Percentiles rank a stretch among this genome's conserved stretches.
Evolutionary conservation across 2,888 invertebrate genomes (phyloP).

Genomic region (Exephanes ischioxanthus): DNA sequence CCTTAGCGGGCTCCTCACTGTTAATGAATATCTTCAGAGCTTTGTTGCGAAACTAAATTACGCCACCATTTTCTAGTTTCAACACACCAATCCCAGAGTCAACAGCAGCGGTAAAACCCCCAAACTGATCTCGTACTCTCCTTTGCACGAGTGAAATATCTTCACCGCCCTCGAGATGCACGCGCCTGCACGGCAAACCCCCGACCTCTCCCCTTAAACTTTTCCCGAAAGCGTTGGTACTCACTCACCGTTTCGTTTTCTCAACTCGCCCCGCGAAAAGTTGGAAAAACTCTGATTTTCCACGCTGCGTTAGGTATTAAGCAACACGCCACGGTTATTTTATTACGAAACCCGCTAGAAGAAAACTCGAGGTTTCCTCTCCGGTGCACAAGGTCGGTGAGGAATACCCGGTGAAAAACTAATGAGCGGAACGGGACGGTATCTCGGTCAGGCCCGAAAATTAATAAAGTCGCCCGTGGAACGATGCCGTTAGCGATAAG

Average conservation of each 20-base stretch:
- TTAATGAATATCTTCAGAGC: constrained; percentile 56
- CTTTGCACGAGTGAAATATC: constrained; percentile 37
- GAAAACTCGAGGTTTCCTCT: constrained; percentile 37
- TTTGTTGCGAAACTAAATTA: constrained; percentile 55
- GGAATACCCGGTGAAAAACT: not conserved
- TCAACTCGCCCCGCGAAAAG: constrained; percentile 36
- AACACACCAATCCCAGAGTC: constrained; percentile 3
- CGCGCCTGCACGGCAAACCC: not conserved
- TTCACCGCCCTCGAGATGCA: constrained; percentile 12
- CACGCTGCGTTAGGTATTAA: constrained; percentile 33
- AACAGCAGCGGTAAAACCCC: not conserved
- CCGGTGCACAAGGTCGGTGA: constrained; percentile 7
- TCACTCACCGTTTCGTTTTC: constrained; percentile 27
- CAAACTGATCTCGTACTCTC: constrained; percentile 27
- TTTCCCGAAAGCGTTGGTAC: constrained; percentile 21
- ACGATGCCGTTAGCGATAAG: constrained; percentile 64
- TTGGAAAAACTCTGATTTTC: constrained; percentile 15
- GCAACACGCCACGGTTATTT: constrained; percentile 33
- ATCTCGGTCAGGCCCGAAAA: constrained; percentile 55
- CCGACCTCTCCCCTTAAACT: not conserved
- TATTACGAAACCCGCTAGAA: constrained; percentile 28
- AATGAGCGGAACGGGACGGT: not conserved
- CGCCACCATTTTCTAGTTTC: constrained; percentile 32
- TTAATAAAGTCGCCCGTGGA: constrained; percentile 54
- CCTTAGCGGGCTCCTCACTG: constrained; percentile 3